Percentiles rank a stretch among this genome's conserved stretches.
phyloP scores from a whole-genome alignment of 35 echinoderm and acorn worm genomes.

The Amphiura filiformis region DNA sequence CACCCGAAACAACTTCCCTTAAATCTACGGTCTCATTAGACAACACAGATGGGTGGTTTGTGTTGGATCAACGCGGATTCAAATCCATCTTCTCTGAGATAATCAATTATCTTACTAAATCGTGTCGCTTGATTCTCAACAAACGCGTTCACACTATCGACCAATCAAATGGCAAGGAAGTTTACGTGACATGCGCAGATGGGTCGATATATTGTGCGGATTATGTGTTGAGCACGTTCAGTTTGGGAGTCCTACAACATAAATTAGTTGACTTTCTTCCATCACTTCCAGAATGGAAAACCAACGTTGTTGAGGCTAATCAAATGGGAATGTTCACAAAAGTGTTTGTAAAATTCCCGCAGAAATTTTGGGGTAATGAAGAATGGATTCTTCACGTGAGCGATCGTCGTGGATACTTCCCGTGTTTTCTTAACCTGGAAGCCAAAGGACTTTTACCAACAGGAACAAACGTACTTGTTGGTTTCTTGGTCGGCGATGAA shows the following conservation, averaged over 20 bases:
- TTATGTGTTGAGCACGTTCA: slow-evolving; percentile 35
- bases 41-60: neutral
- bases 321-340: slow-evolving; percentile 41
- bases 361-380: slow-evolving; percentile 39
- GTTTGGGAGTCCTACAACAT: slow-evolving; percentile 44
- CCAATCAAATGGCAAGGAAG: slow-evolving; percentile 13
- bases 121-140: slow-evolving; percentile 5
- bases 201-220: slow-evolving; percentile 31
- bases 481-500: slow-evolving; percentile 29
- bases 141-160: slow-evolving; percentile 26
- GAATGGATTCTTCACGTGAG: slow-evolving; percentile 25
- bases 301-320: slow-evolving; percentile 1
- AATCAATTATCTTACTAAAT: slow-evolving; percentile 3
- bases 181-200: slow-evolving; percentile 30
- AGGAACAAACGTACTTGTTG: slow-evolving; percentile 41
- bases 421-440: slow-evolving; percentile 41
- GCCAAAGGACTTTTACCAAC: slow-evolving; percentile 22
- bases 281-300: slow-evolving; percentile 47
- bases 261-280: slow-evolving; percentile 22
- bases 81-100: slow-evolving; percentile 23
- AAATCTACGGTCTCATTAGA: neutral
- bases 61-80: slow-evolving; percentile 23
- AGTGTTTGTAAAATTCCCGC: slow-evolving; percentile 50
- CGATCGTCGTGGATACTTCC: slow-evolving; percentile 25
- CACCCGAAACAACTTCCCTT: slow-evolving; percentile 20